Percentiles rank a stretch among this genome's conserved stretches.
These are phyloP conservation scores for Volucella bombylans DNA, from an alignment of 2,888 invertebrate genomes.

Conservation along the genomic window DNA sequence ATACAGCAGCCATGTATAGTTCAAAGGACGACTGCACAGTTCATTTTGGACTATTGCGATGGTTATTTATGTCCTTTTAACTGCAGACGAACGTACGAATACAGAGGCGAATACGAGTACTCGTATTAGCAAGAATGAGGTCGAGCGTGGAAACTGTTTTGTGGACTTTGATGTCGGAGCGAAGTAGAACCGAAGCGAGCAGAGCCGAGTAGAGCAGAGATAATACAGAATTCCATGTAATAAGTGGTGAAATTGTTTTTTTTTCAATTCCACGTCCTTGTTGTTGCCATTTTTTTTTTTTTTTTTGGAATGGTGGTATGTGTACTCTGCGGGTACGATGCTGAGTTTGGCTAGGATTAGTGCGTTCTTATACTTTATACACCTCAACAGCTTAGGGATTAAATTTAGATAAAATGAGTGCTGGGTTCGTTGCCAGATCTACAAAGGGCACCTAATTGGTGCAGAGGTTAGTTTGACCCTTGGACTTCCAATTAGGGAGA, in stretches of 20 bases:
- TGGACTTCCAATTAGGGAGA: neutral
- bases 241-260: neutral
- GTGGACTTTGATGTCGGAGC: neutral
- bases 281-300: too few species aligned
- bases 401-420: slow-evolving; percentile 5
- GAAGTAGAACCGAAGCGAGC: too few species aligned
- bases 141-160: neutral
- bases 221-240: neutral
- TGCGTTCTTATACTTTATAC: neutral
- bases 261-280: too few species aligned
- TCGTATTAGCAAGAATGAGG: slow-evolving; percentile 35
- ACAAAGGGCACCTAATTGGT: too few species aligned
- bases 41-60: slow-evolving; percentile 30
- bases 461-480: too few species aligned
- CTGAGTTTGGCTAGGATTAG: slow-evolving; percentile 21
- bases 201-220: slow-evolving; percentile 5
- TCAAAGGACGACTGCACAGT: slow-evolving; percentile 32
- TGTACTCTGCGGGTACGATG: slow-evolving; percentile 2
- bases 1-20: slow-evolving; percentile 1
- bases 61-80: slow-evolving; percentile 61
- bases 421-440: too few species aligned
- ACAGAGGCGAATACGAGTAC: slow-evolving; percentile 45
- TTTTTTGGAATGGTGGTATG: neutral
- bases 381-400: slow-evolving; percentile 18
- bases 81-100: slow-evolving; percentile 50